Evolutionary conservation across 2,888 invertebrate genomes (phyloP).

Genomic region (Rhagonycha fulva): DNA sequence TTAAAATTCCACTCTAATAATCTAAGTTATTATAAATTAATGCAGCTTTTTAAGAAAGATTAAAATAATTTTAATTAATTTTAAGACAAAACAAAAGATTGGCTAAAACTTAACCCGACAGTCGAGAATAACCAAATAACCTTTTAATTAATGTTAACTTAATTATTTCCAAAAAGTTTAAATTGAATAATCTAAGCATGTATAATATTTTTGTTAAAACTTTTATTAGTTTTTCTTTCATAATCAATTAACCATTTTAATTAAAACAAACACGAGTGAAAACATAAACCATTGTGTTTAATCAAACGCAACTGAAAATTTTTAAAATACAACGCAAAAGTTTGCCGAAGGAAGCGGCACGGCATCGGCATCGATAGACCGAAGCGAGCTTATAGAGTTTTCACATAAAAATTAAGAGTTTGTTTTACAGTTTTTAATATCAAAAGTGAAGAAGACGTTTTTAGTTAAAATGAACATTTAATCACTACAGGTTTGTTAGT

Average conservation of each 20-base stretch:
- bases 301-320: not conserved
- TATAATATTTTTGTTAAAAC: not conserved
- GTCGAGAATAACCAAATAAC: not conserved
- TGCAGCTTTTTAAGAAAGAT: conserved; percentile 6
- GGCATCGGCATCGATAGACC: too few relatives aligned
- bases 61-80: conserved; percentile 4
- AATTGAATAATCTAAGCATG: not conserved
- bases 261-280: not conserved
- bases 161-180: conserved; percentile 2
- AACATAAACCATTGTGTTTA: not conserved
- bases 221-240: not conserved
- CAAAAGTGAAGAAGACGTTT: not conserved
- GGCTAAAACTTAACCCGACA: not conserved
- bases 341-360: not conserved
- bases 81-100: conserved; percentile 2
- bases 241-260: not conserved
- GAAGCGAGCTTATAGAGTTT: too few relatives aligned
- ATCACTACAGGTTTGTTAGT: conserved; percentile 7
- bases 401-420: not conserved
- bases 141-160: not conserved
- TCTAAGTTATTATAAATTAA: conserved; percentile 10
- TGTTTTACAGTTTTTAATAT: not conserved
- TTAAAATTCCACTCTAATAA: conserved; percentile 18
- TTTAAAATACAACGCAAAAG: not conserved
- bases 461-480: conserved; percentile 6